Base-by-base conservation (phyloP, 2,888 invertebrate genomes). In the Cephus pygmeus region DNA sequence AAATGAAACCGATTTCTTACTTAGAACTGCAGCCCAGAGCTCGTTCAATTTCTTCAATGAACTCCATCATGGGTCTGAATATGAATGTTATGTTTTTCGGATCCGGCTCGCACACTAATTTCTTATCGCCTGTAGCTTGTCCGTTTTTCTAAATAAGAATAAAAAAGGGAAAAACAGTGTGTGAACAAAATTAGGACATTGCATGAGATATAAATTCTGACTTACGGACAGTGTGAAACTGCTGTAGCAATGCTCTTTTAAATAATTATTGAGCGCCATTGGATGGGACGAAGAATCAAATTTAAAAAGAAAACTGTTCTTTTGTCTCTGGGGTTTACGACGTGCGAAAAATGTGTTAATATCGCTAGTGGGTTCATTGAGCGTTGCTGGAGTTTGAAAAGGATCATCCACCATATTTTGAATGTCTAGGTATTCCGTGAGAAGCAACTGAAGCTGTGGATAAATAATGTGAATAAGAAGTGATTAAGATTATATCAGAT, bases 401-500 rank as follows among this genome's bases (percentile, higher is more conserved):
- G 92, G 90, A n/a, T 95, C 95, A 68, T 95, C 93, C 35, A 94
- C 93, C 83, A 95, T 94, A 90, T 96, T 97, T 91, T 96, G 96
- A 77, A 98, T 96, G 89, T 98, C 97, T 84, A 98, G 92, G 91
- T 98, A 98, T 88, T 97, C 97, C 31, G 96, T 96, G 56, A 98
- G 92, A 12, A 98, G 93, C 11, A 96, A 93, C 92, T 98, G 97
- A 73, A 98, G 90, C 97, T 97, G 89, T n/a, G 92, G 91, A 79
- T 34, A 35, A 71, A 71, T 71, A 31, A 31, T 12, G 1, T 31
- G 9, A 31, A 31, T 71, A 9, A 23, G 12, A 71, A 9, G 56
- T 34, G 36, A 4, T 23, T 23, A 3, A 68, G 12, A 56, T 23
- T 74, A 11, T 35, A 23, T n/a, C n/a, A n/a, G n/a, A n/a, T n/a